Evolutionary conservation across 2,888 invertebrate genomes (phyloP), one percentile per base, ranked within the genome.

Genomic region (Hoplodrina blanda): DNA sequence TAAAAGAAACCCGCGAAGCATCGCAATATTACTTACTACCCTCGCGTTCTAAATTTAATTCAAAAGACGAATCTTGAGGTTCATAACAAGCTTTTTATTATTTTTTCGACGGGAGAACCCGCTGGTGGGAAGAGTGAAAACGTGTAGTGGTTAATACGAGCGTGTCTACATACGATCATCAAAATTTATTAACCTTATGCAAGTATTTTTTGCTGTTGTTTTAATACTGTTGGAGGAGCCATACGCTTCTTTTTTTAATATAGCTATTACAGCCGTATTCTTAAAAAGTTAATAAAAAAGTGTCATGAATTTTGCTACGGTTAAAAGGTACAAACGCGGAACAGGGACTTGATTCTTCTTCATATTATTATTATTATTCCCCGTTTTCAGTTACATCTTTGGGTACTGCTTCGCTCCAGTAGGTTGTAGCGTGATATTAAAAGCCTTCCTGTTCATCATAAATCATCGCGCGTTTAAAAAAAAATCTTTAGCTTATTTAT

Each of bases 61-160:
- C 71, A 74, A 71, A 82, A 75, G 78, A 69, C 52, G 69, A 76
- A 68, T 74, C 56, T 77, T 64, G 73, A 69, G 60, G 63, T 65
- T 78, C 67, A 64, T 80, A 83, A 78, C 75, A 83, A 80, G 76
- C 70, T 83, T 82, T 80, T 83, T 82, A 85, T 80, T 80, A 83
- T 83, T 82, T 80, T 76, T 60, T 30, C 54, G 73, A 72, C 81
- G 67, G 52, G 49, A 67, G 63, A 60, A n/a, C 74, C 57, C 69
- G 73, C 66, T 49, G 52, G 62, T 73, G 69, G 46, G 54, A 69
- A 73, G 62, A 69, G 59, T 77, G 59, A 73, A 78, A 65, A 13
- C 69, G 13, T 73, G 66, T 79, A 56, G 73, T 73, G 57, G 63
- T 67, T 77, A 57, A 61, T 67, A 59, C 49, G 57, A 67, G 25